These are phyloP conservation scores for Morinoia aosen DNA, from an alignment of 2,888 invertebrate species.

Conservation along the genomic window DNA sequence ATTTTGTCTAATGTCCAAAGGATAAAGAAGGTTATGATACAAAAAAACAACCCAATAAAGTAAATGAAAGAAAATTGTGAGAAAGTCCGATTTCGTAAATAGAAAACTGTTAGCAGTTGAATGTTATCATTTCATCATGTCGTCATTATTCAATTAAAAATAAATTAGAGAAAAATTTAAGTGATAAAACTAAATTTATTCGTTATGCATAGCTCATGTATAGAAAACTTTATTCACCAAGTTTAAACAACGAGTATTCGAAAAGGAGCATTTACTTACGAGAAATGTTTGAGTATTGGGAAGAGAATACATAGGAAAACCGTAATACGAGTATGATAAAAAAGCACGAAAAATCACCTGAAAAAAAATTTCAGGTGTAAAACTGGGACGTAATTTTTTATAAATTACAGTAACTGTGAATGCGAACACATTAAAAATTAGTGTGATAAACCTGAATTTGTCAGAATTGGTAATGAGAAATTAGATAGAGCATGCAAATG, in stretches of 20 bases:
- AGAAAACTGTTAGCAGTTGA: background rate
- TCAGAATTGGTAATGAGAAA: no score
- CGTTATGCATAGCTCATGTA: background rate
- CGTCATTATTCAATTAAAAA: no score
- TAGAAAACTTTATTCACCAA: no score
- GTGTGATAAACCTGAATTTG: no score
- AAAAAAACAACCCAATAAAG: background rate
- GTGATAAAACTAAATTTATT: background rate
- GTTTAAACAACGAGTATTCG: no score
- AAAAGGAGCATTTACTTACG: no score
- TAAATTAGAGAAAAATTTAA: no score
- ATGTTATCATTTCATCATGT: background rate
- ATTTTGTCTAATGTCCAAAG: no score
- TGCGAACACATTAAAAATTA: no score
- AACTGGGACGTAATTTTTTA: background rate
- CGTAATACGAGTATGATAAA: background rate
- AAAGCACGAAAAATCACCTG: background rate
- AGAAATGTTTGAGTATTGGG: background rate
- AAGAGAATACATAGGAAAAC: background rate
- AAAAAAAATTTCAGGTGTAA: background rate
- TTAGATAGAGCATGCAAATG: no score
- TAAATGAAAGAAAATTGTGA: background rate
- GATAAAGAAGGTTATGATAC: background rate
- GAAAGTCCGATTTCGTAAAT: background rate
- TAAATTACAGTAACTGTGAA: background rate